phyloP scores from a whole-genome alignment of 2,797 vertebrate species.

The Stomatorhinus walkeri region DNA sequence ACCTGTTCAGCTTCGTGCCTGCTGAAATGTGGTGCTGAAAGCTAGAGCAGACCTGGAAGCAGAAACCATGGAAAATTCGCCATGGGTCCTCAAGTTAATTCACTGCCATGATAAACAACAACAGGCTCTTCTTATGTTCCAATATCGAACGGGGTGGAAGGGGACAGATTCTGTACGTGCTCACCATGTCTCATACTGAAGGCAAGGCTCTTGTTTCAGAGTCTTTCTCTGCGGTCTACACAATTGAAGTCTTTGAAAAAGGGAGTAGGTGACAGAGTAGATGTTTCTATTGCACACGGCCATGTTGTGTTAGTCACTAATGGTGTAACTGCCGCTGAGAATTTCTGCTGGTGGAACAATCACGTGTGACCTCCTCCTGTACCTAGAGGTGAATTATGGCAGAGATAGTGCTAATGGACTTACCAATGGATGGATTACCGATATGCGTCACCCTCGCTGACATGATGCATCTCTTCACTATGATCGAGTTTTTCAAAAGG shows the following conservation, averaged over 20 bases:
- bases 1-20: background rate
- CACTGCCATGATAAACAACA: background rate
- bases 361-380: background rate
- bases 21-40: background rate
- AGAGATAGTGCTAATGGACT: background rate
- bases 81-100: background rate
- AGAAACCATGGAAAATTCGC: background rate
- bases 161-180: background rate
- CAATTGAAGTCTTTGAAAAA: background rate
- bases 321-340: background rate
- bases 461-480: background rate
- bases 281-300: background rate
- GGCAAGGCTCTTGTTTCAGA: background rate
- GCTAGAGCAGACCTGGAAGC: background rate
- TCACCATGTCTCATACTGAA: background rate
- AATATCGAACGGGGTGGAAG: background rate
- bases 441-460: background rate
- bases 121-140: background rate
- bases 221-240: background rate
- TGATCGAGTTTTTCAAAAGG: background rate
- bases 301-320: background rate
- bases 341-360: background rate
- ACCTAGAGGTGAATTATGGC: background rate
- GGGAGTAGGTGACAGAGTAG: background rate
- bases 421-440: background rate